Evolutionary conservation across 2,888 invertebrate genomes (phyloP).

Genomic region (Saturnia pavonia): DNA sequence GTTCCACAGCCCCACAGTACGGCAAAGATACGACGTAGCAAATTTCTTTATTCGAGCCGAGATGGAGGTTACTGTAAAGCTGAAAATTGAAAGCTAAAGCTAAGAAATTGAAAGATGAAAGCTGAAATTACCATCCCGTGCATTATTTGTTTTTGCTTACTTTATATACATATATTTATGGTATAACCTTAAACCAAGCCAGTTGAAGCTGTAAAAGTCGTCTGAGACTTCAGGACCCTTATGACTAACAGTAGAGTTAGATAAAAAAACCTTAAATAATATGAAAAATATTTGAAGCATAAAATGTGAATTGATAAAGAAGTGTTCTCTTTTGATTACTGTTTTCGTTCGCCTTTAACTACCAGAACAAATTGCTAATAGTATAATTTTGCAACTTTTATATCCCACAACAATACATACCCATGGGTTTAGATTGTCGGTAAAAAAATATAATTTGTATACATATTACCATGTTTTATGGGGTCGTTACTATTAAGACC

Average conservation of each 20-base stretch:
- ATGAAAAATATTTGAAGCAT: not conserved
- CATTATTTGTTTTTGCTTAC: not conserved
- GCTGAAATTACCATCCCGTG: no score
- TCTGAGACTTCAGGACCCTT: no score
- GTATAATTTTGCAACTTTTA: not conserved
- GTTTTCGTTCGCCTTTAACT: not conserved
- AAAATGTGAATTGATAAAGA: not conserved
- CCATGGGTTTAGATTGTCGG: not conserved
- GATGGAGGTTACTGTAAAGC: no score
- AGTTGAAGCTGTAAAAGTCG: no score
- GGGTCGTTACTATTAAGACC: not conserved
- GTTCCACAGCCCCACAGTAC: no score
- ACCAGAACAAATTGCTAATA: not conserved
- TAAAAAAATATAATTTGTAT: not conserved
- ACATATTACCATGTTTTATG: conserved; percentile 3
- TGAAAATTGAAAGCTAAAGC: no score
- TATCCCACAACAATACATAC: not conserved
- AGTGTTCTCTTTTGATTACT: not conserved
- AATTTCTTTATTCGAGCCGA: no score
- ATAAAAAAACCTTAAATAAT: not conserved
- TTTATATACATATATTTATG: no score
- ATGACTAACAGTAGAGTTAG: no score
- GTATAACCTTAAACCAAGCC: no score
- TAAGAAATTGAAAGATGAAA: no score
- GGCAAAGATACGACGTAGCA: no score